Base-by-base conservation (phyloP, 2,113 vertebrate species). In the Cygnus atratus region DNA sequence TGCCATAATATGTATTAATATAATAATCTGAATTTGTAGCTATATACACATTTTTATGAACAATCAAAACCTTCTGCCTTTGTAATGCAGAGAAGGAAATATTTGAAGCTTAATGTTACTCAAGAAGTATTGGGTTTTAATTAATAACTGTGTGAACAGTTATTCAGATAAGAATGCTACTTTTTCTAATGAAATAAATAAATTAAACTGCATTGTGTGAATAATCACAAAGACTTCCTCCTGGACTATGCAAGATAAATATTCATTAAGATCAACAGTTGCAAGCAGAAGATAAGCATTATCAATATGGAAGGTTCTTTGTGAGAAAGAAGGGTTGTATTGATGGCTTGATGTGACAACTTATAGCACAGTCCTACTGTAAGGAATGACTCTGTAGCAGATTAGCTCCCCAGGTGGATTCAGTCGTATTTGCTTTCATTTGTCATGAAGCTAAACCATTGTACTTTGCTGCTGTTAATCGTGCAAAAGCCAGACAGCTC, bases 1-100 rank as follows among this genome's bases (percentile, higher is more conserved):
- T 93, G 84, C 48, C 78, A 62, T 88, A 87, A 97, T 97, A 97
- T 95, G 94, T 95, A 97, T 98, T 97, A 88, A 97, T 97, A 89
- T 96, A 97, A 95, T 96, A 97, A 92, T 84, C 22, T 63, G 82
- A 92, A 88, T 92, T 97, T 95, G 84, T 93, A 92, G 83, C 70
- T 94, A 59, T 81, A 95, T 92, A 59, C 77, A 82, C 71, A 74
- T 92, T 96, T 92, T 75, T 91, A 84, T 92, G 67, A 97, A 91
- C 59, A 95, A 77, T 92, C 92, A 89, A 92, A 95, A 93, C 92
- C 37, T 72, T 22, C 73, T 96, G 66, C 65, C 85, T 96, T 96
- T 97, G 92, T 97, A 95, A 97, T 92, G 84, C 48, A 92, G 70
- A 93, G 55, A 95, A 90, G 92, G 73, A 97, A 97, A 70, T 73